phyloP scores from a whole-genome alignment of 2,113 vertebrate genomes.

The Cygnus buccinator region DNA sequence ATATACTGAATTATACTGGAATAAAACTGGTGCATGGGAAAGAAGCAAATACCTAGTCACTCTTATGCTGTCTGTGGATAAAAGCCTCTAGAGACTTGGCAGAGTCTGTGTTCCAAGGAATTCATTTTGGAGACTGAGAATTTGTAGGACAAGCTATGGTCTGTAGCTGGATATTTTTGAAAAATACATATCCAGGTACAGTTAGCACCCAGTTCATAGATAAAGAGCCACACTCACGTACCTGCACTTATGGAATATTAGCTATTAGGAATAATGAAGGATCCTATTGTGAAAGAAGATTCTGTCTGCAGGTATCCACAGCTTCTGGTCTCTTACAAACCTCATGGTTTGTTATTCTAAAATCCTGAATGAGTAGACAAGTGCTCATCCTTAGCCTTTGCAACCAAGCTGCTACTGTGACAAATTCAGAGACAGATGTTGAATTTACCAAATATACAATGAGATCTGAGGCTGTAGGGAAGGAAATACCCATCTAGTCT shows the following conservation, averaged over 20 bases:
- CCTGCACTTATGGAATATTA: neutral
- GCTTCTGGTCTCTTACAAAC: neutral
- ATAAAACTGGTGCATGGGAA: neutral
- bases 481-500: neutral
- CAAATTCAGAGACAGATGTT: neutral
- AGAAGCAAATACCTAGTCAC: neutral
- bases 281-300: neutral
- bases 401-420: neutral
- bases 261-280: neutral
- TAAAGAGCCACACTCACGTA: neutral
- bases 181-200: neutral
- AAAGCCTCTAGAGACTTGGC: neutral
- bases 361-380: neutral
- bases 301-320: neutral
- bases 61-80: neutral
- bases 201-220: neutral
- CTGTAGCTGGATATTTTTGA: neutral
- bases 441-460: neutral
- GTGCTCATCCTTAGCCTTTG: neutral
- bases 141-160: neutral
- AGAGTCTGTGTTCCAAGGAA: neutral
- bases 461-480: neutral
- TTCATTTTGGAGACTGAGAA: neutral
- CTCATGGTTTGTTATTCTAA: neutral
- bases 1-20: neutral